Evolutionary conservation across 2,113 vertebrate genomes (phyloP), one percentile per base, ranked within the genome.

Genomic region (Hystrix cristata): DNA sequence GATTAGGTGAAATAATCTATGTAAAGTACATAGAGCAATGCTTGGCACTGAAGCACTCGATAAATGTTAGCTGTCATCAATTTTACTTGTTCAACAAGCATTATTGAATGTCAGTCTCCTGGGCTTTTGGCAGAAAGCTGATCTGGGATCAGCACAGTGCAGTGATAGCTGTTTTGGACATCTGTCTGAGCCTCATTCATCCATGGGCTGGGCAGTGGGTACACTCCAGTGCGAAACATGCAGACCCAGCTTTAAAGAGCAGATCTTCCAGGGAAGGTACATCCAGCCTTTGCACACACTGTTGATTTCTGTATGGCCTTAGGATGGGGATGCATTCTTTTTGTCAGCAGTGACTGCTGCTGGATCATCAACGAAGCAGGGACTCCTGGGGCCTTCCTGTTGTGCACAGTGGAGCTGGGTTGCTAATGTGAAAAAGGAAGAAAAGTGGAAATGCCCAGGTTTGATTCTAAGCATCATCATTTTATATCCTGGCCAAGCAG

Each of bases 81-180:
- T 65, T 65, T 93, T 69, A 88, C 27, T 93, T 69, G 91, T 83
- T 94, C 15, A 46, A 7, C 51, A 78, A 78, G 46, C 74, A 31
- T 87, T 86, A 67, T 59, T 93, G 51, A 92, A 64, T 80, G 93
- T 60, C 31, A 59, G 0, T 91, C 29, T 82, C 13, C 25, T 83
- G 79, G 83, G 53, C 81, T 93, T 94, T 84, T 18, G 93, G 80
- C 43, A 80, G 82, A 90, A 90, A 69, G 53, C 83, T 87, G 69
- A 57, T 51, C 48, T 53, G 51, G 55, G 31, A 43, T 78, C 46
- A 78, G 38, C 48, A 69, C 13, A 14, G n/a, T 71, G 55, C 34
- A n/a, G 25, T 81, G 48, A 38, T 0, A 1, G n/a, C 53, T 65
- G 18, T 31, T 87, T 43, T 38, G 43, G 16, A 78, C 15, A 59